Base-by-base conservation (phyloP, 2,113 vertebrate species). In the Excalfactoria chinensis region DNA sequence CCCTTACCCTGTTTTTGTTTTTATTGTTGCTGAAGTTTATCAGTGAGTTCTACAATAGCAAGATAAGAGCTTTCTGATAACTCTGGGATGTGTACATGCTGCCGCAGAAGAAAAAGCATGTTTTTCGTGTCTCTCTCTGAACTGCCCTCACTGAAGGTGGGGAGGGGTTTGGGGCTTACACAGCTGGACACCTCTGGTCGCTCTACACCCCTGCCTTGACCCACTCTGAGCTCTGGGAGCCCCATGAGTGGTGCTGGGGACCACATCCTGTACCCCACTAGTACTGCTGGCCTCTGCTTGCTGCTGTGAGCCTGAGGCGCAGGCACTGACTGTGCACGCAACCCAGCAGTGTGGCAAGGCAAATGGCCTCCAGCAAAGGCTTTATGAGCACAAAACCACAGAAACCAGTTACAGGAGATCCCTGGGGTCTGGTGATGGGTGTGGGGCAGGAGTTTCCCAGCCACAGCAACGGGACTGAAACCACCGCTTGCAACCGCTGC, bases 381-480 rank as follows among this genome's bases (percentile, higher is more conserved):
- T 62, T 67, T 55, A 80, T 0, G 0, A 88, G 56, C 49, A 53
- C 40, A 79, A 73, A 62, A n/a, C 30, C 37, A 19, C 0, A 1
- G 44, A 8, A 34, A 70, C 72, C 30, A 4, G 32, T 69, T 40
- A 12, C 40, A 44, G 55, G 40, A 46, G 59, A 91, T 22, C 13
- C 0, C 8, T 4, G 1, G 19, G 22, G n/a, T 34, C 63, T 37
- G 53, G 78, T 18, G 67, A 74, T 21, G 0, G 0, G n/a, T n/a
- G 58, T 2, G 1, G 20, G 22, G 48, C 21, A 23, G 78, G 77
- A 81, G 18, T 20, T 62, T 41, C 22, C 37, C 46, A 59, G 58
- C 58, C 34, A 23, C 58, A 55, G 14, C 34, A 58, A 44, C 1
- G 0, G 46, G 70, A 14, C 44, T 1, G 2, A 75, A 76, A 70